Conservation (phyloP, 2,797 vertebrate species). For the Tragelaphus eurycerus region DNA sequence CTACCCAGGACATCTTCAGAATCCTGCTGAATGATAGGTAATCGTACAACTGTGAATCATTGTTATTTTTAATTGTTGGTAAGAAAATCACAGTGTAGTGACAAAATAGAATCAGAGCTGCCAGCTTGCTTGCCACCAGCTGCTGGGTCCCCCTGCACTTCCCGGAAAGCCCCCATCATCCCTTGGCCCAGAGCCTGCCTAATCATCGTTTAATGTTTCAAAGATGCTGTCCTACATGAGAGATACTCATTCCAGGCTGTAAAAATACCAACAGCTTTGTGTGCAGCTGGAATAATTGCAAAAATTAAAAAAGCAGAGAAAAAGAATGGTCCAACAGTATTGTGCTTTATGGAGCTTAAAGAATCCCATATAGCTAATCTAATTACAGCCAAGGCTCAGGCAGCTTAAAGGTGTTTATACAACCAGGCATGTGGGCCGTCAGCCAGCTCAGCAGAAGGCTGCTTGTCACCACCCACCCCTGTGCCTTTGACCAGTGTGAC, state of each 20-base stretch:
- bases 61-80: slow-evolving; percentile 71
- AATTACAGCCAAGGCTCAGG: slow-evolving; percentile 65
- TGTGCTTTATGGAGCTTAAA: slow-evolving; percentile 75
- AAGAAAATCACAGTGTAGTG: slow-evolving; percentile 75
- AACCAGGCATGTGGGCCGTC: slow-evolving; percentile 15
- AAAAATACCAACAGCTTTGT: slow-evolving; percentile 77
- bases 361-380: slow-evolving; percentile 56
- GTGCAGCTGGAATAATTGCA: slow-evolving; percentile 74
- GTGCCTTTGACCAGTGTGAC: not conserved
- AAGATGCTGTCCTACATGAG: slow-evolving; percentile 75
- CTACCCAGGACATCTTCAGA: slow-evolving; percentile 57
- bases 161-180: slow-evolving; percentile 43
- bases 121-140: slow-evolving; percentile 67
- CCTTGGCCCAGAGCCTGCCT: slow-evolving; percentile 79
- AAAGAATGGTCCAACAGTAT: slow-evolving; percentile 59
- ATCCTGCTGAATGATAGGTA: slow-evolving; percentile 63
- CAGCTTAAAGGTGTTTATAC: slow-evolving; percentile 71
- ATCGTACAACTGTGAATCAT: slow-evolving; percentile 67
- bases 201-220: slow-evolving; percentile 82
- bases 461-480: not conserved
- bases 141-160: slow-evolving; percentile 55
- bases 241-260: slow-evolving; percentile 72
- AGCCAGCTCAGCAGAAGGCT: not conserved
- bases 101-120: slow-evolving; percentile 66
- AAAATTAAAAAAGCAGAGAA: slow-evolving; percentile 59